Base-by-base conservation (phyloP, 2,888 invertebrate species). In the Elmis aenea region DNA sequence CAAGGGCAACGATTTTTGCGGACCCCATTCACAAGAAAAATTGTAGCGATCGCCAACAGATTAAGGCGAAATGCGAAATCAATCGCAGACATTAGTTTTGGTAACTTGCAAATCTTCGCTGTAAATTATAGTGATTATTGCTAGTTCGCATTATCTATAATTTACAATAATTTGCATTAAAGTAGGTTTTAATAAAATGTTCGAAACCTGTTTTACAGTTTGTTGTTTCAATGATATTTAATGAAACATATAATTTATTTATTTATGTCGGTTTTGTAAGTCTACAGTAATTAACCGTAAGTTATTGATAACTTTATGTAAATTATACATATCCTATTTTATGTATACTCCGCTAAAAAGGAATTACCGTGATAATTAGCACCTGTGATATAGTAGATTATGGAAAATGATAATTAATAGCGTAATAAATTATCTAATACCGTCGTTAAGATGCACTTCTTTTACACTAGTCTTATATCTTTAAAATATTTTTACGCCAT, bases 231-330 rank as follows among this genome's bases (percentile, higher is more conserved):
- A 36, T 29, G 36, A 36, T 23, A 29, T 29, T 36, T 29, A 36
- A 32, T 32, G 32, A 13, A 32, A 36, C 36, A 24, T 26, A 32
- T 27, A 37, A 37, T 31, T 26, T 26, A 27, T 24, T 37, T 37
- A 37, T 37, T 37, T 37, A 37, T 26, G 20, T 27, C 9, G 32
- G 14, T 32, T 37, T 37, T 32, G 26, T 26, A 37, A 37, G 37
- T 26, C 26, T 2, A 6, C 18, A 2, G 10, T 32, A 37, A 37
- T 37, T 37, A 37, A 12, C 13, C 15, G 15, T 20, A 37, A 37
- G 15, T 37, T 31, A 31, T 37, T 31, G 37, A 31, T 32, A 26
- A 23, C 26, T 16, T 12, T 15, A 32, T 37, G 31, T 13, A 37
- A 37, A 37, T 37, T 31, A 37, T 26, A 37, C 32, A 18, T 18